Conservation (phyloP, 2,113 vertebrate species). For the Xenopus tropicalis region DNA sequence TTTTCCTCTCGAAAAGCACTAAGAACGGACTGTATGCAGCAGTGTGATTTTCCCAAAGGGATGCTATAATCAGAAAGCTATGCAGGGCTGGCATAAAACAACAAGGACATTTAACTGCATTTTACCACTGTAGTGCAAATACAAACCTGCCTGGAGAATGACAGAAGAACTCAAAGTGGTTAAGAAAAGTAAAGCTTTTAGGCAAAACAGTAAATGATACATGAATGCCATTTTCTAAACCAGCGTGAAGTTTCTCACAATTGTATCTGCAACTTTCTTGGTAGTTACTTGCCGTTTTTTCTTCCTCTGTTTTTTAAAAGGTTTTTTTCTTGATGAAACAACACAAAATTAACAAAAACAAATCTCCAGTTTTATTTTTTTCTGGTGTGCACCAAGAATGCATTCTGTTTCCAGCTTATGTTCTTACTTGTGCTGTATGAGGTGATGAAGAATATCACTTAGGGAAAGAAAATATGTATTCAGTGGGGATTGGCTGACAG, state of each 20-base stretch:
- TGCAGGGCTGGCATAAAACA: conserved; percentile 15
- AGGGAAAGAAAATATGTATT: too few species aligned
- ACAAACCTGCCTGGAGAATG: not conserved
- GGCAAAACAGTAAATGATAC: conserved; percentile 11
- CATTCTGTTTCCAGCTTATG: too few species aligned
- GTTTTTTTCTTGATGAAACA: not conserved
- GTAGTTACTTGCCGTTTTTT: too few species aligned
- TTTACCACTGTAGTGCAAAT: conserved; percentile 37
- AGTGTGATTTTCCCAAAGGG: not conserved
- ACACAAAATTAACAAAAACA: not conserved
- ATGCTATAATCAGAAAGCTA: conserved; percentile 16
- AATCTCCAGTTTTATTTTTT: too few species aligned
- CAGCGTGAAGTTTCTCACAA: not conserved
- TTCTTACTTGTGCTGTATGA: too few species aligned
- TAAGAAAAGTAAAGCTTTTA: conserved; percentile 8
- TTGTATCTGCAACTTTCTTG: too few species aligned
- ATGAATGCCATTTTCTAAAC: conserved; percentile 6
- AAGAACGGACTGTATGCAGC: conserved; percentile 26
- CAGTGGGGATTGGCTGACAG: too few species aligned
- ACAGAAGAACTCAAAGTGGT: not conserved
- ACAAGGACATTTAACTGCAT: not conserved
- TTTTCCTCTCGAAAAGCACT: conserved; percentile 21
- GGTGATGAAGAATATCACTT: too few species aligned
- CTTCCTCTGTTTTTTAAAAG: not conserved
- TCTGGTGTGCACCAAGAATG: too few species aligned